phyloP scores from a whole-genome alignment of 1,140 invertebrate species.

The Euwallacea fornicatus region DNA sequence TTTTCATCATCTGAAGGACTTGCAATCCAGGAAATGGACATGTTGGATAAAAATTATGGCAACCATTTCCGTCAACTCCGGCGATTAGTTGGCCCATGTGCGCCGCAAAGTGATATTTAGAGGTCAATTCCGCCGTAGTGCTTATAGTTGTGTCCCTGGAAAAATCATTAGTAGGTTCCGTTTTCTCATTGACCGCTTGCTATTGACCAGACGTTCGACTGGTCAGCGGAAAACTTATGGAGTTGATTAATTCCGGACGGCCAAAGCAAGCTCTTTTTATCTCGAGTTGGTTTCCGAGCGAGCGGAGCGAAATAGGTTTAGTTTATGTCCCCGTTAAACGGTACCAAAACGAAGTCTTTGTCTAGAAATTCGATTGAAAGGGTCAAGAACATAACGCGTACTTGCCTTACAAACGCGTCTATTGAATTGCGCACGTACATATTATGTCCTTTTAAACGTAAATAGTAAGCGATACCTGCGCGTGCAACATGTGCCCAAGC shows the following conservation, averaged over 20 bases:
- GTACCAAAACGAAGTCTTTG: too few species aligned
- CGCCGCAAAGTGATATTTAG: conserved; percentile 77
- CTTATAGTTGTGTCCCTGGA: conserved; percentile 51
- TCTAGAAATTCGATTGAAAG: too few species aligned
- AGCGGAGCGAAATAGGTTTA: too few species aligned
- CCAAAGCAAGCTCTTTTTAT: neutral
- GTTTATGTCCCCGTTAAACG: too few species aligned
- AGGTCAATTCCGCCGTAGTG: conserved; percentile 58
- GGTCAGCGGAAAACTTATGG: conserved; percentile 8
- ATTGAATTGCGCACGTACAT: too few species aligned
- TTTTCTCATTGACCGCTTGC: conserved; percentile 1
- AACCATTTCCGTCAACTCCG: conserved; percentile 69
- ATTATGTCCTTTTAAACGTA: too few species aligned
- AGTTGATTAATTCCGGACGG: neutral
- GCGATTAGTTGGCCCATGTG: conserved; percentile 80
- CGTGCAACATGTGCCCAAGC: too few species aligned
- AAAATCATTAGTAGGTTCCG: conserved; percentile 27
- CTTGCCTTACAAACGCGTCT: too few species aligned
- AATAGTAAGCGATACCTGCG: too few species aligned
- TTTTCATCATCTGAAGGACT: conserved; percentile 70
- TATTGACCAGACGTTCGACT: neutral
- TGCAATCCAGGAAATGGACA: conserved; percentile 67
- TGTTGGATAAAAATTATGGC: conserved; percentile 71
- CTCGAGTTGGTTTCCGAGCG: too few species aligned
- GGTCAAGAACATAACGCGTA: too few species aligned